Percentiles rank a stretch among this genome's conserved stretches.
Conservation (phyloP, 2,113 vertebrate species). For the Circaetus cinerascens region DNA sequence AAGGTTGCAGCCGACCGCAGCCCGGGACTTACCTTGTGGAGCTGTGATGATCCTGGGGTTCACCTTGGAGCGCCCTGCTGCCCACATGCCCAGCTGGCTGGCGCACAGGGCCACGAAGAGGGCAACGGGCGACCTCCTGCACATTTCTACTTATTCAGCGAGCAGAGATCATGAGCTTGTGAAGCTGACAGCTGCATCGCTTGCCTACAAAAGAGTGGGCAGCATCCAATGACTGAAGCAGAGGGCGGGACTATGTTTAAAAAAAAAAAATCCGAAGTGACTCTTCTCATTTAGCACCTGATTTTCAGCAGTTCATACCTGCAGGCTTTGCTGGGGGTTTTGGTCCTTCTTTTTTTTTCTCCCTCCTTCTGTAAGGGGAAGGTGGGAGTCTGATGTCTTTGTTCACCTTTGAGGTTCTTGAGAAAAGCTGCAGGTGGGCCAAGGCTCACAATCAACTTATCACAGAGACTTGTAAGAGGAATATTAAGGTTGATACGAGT, state of each 20-base stretch:
- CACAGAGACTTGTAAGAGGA: not conserved
- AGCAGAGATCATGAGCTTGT: not conserved
- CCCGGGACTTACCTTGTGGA: not conserved
- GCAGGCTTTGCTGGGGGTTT: not conserved
- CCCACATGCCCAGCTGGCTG: not conserved
- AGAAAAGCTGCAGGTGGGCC: not conserved
- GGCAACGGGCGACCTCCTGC: not conserved
- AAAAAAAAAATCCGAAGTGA: not conserved
- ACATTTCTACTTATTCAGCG: not conserved
- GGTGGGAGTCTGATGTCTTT: not conserved
- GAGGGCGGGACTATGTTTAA: not conserved
- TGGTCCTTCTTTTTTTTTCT: not conserved
- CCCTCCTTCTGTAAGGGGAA: not conserved
- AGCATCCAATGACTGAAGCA: not conserved
- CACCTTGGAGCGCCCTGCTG: not conserved
- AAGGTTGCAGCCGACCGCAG: not conserved
- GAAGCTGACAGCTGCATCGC: not conserved
- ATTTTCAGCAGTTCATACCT: no score
- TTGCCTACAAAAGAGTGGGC: not conserved
- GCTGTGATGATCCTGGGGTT: conserved; percentile 49
- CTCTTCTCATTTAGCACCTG: not conserved
- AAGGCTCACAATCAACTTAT: not conserved
- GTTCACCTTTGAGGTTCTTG: not conserved
- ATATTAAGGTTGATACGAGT: accelerated
- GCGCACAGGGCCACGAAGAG: not conserved